Conservation (phyloP, 2,797 vertebrate species). For the Pseudochirops cupreus region DNA sequence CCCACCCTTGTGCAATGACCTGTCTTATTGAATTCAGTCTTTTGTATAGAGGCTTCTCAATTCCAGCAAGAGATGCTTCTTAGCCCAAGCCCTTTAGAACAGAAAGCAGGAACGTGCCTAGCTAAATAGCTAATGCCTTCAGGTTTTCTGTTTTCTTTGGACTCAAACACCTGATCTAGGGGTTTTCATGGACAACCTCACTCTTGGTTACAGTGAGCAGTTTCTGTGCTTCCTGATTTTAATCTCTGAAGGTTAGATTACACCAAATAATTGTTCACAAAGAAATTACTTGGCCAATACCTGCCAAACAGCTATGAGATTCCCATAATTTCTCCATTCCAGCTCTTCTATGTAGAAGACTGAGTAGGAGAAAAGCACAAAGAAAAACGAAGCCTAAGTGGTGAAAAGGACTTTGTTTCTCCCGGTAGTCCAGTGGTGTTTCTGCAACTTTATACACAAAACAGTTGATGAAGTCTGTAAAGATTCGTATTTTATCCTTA, state of each 20-base stretch:
- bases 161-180: background rate
- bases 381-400: background rate
- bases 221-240: background rate
- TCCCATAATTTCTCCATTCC: background rate
- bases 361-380: background rate
- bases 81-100: background rate
- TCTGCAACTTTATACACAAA: background rate
- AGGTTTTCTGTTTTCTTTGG: background rate
- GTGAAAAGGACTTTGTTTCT: background rate
- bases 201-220: background rate
- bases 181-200: background rate
- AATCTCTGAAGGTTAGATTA: background rate
- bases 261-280: background rate
- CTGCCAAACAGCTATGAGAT: background rate
- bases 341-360: background rate
- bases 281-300: background rate
- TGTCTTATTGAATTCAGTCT: background rate
- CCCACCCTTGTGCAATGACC: background rate
- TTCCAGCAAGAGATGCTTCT: background rate
- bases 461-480: background rate
- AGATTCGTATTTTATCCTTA: background rate
- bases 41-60: background rate
- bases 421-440: background rate
- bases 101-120: background rate
- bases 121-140: background rate